phyloP scores from a whole-genome alignment of 2,113 vertebrate genomes.

The Ariopsis seemanni region DNA sequence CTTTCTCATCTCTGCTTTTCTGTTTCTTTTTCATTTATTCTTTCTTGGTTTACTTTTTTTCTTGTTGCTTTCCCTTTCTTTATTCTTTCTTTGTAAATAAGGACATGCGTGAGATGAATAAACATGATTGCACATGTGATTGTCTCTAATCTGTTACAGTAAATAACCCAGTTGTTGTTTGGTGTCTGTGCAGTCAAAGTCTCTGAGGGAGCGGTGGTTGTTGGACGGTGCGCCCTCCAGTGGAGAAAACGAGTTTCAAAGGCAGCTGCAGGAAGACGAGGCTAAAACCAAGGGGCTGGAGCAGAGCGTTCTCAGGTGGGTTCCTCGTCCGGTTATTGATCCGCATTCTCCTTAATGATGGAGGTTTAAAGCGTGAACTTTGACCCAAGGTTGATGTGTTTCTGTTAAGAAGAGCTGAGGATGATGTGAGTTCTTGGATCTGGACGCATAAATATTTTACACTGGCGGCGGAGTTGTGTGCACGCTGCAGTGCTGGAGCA shows the following conservation, averaged over 20 bases:
- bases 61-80: neutral
- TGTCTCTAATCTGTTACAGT: neutral
- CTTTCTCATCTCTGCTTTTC: neutral
- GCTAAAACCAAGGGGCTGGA: conserved; percentile 86
- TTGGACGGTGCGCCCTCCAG: conserved; percentile 85
- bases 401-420: neutral
- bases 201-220: conserved; percentile 91
- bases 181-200: conserved; percentile 80
- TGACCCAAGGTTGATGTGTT: neutral
- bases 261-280: conserved; percentile 88
- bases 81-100: neutral
- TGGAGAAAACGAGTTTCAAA: conserved; percentile 83
- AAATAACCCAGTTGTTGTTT: conserved; percentile 19
- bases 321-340: neutral
- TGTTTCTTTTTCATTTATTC: neutral
- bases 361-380: neutral
- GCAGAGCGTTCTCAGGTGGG: conserved; percentile 86
- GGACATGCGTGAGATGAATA: neutral
- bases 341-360: neutral
- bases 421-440: neutral
- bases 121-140: neutral
- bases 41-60: neutral
- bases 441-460: neutral
- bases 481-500: neutral
- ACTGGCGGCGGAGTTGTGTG: neutral